Conservation (phyloP, 2,888 invertebrate species). For the Apotomis betuletana region DNA sequence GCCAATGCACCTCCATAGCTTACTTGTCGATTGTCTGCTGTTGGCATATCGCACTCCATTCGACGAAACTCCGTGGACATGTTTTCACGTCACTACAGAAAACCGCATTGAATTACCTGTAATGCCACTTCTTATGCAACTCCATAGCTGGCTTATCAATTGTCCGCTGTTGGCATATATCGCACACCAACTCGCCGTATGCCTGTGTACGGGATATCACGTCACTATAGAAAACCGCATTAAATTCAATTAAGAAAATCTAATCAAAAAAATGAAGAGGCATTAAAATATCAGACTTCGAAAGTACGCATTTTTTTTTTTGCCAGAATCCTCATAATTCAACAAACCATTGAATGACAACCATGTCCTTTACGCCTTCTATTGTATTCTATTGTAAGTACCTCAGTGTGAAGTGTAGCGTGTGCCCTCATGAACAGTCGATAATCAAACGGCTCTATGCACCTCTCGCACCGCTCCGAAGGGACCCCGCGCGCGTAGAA, state of each 20-base stretch:
- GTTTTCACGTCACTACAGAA: too few species aligned
- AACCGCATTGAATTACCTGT: background rate
- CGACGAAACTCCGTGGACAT: too few species aligned
- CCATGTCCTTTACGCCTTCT: too few species aligned
- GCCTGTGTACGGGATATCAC: background rate
- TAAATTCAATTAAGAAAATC: too few species aligned
- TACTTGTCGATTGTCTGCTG: too few species aligned
- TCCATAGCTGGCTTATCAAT: background rate
- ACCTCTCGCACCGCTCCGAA: background rate
- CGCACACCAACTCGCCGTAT: background rate
- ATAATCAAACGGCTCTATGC: background rate
- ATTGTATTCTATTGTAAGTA: background rate
- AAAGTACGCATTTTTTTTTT: too few species aligned
- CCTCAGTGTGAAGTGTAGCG: background rate
- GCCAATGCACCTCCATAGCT: too few species aligned
- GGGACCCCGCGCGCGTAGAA: background rate
- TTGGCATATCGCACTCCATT: too few species aligned
- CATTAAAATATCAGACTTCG: too few species aligned
- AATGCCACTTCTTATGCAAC: constrained; percentile 2
- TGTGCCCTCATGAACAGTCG: background rate
- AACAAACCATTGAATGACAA: too few species aligned
- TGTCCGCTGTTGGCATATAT: background rate
- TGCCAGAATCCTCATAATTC: too few species aligned
- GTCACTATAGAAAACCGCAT: background rate
- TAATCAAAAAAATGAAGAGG: too few species aligned